A percentile compares a stretch with the other conserved stretches of the same genome.
phyloP scores from a whole-genome alignment of 2,797 vertebrate genomes.

The Eulemur albifrons region DNA sequence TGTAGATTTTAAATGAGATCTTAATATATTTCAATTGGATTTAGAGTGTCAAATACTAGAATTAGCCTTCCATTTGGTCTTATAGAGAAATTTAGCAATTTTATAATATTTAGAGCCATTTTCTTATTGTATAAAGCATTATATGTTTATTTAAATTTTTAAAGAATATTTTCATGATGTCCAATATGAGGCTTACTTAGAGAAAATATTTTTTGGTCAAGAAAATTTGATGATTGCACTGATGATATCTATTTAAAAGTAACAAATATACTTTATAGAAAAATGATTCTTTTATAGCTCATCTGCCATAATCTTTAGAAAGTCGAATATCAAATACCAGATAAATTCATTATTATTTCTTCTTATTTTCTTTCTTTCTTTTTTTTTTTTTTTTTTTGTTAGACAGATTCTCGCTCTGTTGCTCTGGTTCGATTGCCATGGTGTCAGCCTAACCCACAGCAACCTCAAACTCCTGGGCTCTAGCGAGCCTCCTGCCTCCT shows the following conservation, averaged over 20 bases:
- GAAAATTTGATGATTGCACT: neutral
- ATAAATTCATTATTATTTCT: constrained; percentile 17
- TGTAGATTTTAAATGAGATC: neutral
- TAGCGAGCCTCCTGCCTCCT: no score
- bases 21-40: neutral
- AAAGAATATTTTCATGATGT: neutral
- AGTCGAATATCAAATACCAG: neutral
- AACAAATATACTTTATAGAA: neutral
- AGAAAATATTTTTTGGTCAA: constrained; percentile 5
- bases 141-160: neutral
- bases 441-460: no score
- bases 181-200: neutral
- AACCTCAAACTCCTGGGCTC: no score
- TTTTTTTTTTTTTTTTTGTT: no score
- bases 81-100: neutral
- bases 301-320: neutral
- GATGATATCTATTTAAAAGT: neutral
- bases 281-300: neutral
- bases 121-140: neutral
- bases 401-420: no score
- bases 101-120: neutral
- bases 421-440: no score
- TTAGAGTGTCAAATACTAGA: neutral
- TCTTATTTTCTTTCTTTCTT: neutral
- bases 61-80: neutral